Percentiles rank a stretch among this genome's conserved stretches.
phyloP scores from a whole-genome alignment of 2,888 invertebrate genomes.

The Agonopterix heracliana region DNA sequence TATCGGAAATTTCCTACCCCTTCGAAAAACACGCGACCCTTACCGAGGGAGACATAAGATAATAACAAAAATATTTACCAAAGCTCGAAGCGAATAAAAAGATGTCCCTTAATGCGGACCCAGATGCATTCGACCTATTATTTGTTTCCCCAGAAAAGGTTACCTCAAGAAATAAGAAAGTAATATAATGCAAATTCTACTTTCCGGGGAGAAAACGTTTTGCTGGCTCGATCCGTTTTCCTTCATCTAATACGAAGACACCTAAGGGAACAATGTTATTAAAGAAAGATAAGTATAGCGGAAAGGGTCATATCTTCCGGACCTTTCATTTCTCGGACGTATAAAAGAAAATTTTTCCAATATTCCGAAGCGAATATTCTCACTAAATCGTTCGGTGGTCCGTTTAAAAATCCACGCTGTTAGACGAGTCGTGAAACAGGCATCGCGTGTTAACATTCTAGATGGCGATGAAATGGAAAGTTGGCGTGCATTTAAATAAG shows the following conservation, averaged over 20 bases:
- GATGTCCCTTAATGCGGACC: constrained; percentile 69
- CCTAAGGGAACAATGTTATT: constrained; percentile 62
- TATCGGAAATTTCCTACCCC: constrained; percentile 34
- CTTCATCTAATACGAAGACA: constrained; percentile 42
- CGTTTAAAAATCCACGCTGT: background rate
- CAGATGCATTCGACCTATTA: constrained; percentile 70
- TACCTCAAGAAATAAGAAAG: constrained; percentile 56
- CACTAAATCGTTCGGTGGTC: background rate
- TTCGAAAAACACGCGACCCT: constrained; percentile 33
- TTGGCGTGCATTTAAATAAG: constrained; percentile 46
- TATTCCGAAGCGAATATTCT: background rate
- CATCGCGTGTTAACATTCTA: constrained; percentile 16
- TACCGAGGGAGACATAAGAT: constrained; percentile 41
- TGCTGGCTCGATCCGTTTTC: constrained; percentile 46
- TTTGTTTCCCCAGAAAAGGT: constrained; percentile 61
- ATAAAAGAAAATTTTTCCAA: constrained; percentile 8
- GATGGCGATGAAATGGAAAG: constrained; percentile 50
- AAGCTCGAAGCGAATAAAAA: constrained; percentile 66
- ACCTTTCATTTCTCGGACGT: constrained; percentile 12
- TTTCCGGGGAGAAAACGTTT: constrained; percentile 36
- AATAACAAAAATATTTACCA: constrained; percentile 74
- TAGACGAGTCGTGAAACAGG: constrained; percentile 1
- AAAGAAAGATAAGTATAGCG: constrained; percentile 50
- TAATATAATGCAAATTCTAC: constrained; percentile 60
- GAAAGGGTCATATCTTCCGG: constrained; percentile 28